phyloP scores from a whole-genome alignment of 2,888 invertebrate species.

The Dinocampus coccinellae region DNA sequence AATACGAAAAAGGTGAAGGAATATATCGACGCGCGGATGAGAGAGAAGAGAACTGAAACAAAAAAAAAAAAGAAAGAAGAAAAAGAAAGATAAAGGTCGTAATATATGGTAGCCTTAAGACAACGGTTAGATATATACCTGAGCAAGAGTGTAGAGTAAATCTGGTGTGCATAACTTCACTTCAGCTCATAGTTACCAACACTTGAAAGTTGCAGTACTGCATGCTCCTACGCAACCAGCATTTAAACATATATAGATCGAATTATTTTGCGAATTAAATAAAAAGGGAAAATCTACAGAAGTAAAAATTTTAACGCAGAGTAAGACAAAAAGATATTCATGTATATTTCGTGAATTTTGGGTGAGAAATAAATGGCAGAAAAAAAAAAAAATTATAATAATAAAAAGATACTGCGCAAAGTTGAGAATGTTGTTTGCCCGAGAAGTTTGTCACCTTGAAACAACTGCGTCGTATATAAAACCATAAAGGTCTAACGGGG shows the following conservation, averaged over 20 bases:
- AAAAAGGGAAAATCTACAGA: slow-evolving; percentile 3
- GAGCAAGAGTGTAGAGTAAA: slow-evolving; percentile 40
- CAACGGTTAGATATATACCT: slow-evolving; percentile 57
- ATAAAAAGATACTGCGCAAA: slow-evolving; percentile 22
- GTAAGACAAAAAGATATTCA: slow-evolving; percentile 48
- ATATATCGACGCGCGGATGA: slow-evolving; percentile 42
- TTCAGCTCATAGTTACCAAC: slow-evolving; percentile 29
- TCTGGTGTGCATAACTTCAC: slow-evolving; percentile 46
- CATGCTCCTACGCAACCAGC: not conserved
- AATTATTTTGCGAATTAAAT: no score
- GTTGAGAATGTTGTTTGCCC: slow-evolving; percentile 57
- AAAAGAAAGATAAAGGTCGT: slow-evolving; percentile 52
- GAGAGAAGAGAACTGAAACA: slow-evolving; percentile 31
- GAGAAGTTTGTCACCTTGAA: slow-evolving; percentile 61
- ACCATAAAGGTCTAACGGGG: slow-evolving; percentile 37
- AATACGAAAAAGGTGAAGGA: slow-evolving; percentile 27
- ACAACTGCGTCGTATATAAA: slow-evolving; percentile 49
- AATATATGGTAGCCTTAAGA: slow-evolving; percentile 65
- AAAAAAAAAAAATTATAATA: no score
- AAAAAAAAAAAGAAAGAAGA: slow-evolving; percentile 47
- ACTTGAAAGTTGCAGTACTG: not conserved
- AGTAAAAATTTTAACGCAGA: slow-evolving; percentile 14
- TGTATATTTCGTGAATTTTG: slow-evolving; percentile 20
- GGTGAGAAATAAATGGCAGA: slow-evolving; percentile 9
- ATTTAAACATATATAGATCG: not conserved